Base-by-base conservation (phyloP, 2,888 invertebrate genomes). In the Stenodera caucasica region DNA sequence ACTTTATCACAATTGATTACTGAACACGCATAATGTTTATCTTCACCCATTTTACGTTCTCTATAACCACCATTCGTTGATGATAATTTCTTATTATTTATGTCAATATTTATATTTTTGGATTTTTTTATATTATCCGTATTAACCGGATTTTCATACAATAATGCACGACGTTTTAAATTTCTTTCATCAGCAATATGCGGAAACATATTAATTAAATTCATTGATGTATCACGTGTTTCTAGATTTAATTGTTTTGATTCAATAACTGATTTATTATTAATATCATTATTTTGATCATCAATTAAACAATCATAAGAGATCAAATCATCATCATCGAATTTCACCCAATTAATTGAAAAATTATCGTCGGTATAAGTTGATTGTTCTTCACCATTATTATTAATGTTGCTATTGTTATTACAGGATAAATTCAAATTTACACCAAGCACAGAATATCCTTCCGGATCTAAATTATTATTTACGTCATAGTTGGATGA, bases 1-100 rank as follows among this genome's bases (percentile, higher is more conserved):
- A 92, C 83, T 82, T 95, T 91, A 18, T 86, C 85, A 72, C 93
- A 93, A 53, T 86, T 86, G 3, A 84, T 83, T 67, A 88, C 89
- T 0, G 88, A 87, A 79, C 88, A 92, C 65, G 85, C 86, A 80
- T 85, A 92, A 72, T 84, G 83, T 70, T 85, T 85, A 74, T 85
- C 79, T 73, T 85, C 79, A 9, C 77, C 76, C 7, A 50, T 29
- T 53, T 70, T 70, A 49, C 57, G 63, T n/a, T 68, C 72, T 57
- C 75, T 77, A 45, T 77, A 74, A 1, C 74, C 70, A 66, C 78
- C 57, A 55, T 52, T 30, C 61, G 33, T 29, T 11, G 35, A 21
- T 21, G 21, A 5, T 21, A n/a, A 2, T 21, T 11, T 67, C 59
- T 29, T 53, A 51, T 58, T 67, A 62, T 18, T 63, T 54, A 59